These are phyloP conservation scores for Hydractinia symbiolongicarpus DNA, from an alignment of 30 jellyfish, hydroid and myxozoan species.

Conservation along the genomic window DNA sequence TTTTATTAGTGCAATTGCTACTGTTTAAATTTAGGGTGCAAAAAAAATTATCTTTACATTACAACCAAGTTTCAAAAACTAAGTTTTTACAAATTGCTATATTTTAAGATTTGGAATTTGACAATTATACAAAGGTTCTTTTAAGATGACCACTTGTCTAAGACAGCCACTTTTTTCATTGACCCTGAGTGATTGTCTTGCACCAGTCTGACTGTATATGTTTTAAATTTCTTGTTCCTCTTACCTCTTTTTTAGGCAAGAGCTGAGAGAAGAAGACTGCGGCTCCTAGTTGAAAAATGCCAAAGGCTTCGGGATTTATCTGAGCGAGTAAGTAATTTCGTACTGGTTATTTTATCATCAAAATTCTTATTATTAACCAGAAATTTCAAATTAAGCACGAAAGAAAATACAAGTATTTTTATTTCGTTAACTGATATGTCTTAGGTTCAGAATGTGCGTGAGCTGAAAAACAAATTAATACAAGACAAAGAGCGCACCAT, in stretches of 20 bases:
- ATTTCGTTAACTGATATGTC: neutral
- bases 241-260: conserved; percentile 42
- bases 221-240: neutral
- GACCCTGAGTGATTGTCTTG: too few species aligned
- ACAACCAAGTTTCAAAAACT: too few species aligned
- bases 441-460: conserved; percentile 88
- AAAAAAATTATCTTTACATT: neutral
- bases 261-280: conserved; percentile 89
- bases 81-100: too few species aligned
- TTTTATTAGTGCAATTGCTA: neutral
- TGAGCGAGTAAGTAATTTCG: conserved; percentile 51
- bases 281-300: conserved; percentile 73
- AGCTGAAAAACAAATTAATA: conserved; percentile 47
- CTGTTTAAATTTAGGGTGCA: neutral
- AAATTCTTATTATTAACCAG: too few species aligned
- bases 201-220: too few species aligned
- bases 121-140: too few species aligned
- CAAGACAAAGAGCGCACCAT: conserved; percentile 45
- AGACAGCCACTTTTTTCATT: too few species aligned
- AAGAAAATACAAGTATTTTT: neutral
- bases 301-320: conserved; percentile 52
- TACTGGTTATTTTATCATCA: neutral
- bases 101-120: too few species aligned
- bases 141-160: too few species aligned
- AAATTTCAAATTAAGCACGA: neutral